Percentiles rank a stretch among this genome's conserved stretches.
Conservation (phyloP, 1,140 invertebrate genomes). For the Diabrotica undecimpunctata region DNA sequence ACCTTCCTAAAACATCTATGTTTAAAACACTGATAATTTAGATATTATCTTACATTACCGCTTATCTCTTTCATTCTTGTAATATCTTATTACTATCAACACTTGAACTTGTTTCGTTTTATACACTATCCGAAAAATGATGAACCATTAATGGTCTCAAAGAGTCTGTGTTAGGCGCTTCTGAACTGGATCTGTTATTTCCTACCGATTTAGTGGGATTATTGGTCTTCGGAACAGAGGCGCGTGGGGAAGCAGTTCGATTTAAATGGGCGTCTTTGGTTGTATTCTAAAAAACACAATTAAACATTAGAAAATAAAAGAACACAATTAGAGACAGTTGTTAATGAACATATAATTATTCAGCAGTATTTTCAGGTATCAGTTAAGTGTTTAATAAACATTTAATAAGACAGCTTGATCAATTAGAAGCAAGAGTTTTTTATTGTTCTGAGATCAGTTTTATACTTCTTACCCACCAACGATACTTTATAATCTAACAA, state of each 20-base stretch:
- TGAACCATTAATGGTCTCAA: not conserved
- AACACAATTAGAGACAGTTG: not conserved
- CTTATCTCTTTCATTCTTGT: not conserved
- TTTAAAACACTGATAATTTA: not conserved
- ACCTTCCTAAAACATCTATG: not conserved
- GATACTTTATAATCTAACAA: too few species aligned
- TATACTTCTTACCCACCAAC: too few species aligned
- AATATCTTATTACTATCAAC: not conserved
- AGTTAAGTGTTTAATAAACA: too few species aligned
- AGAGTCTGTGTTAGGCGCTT: not conserved
- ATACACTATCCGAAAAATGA: constrained; percentile 2
- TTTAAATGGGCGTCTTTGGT: not conserved
- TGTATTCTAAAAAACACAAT: not conserved
- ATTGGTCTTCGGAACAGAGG: not conserved
- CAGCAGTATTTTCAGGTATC: not conserved
- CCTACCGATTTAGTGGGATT: not conserved
- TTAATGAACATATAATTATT: not conserved
- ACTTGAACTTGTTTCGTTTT: not conserved
- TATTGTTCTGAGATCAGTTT: too few species aligned
- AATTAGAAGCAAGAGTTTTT: too few species aligned
- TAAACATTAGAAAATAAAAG: not conserved
- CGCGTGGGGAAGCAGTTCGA: not conserved
- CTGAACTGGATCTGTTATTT: not conserved
- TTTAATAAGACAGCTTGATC: too few species aligned
- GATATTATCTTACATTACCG: not conserved